Percentiles rank a stretch among this genome's conserved stretches.
Conservation (phyloP, 2,888 invertebrate genomes). For the Cheilosia soror region DNA sequence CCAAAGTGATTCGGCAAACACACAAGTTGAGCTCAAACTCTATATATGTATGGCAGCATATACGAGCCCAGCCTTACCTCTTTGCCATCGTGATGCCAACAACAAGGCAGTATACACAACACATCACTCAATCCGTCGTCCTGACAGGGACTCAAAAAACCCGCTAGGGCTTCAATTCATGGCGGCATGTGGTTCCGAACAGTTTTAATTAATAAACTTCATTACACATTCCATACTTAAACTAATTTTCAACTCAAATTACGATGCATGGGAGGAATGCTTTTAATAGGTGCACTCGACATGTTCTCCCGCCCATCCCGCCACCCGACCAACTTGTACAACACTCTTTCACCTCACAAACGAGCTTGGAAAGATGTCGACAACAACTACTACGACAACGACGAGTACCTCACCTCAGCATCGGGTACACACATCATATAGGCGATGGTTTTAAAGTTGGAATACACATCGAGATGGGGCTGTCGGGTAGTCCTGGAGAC, state of each 20-base stretch:
- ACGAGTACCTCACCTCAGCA: slow-evolving; percentile 4
- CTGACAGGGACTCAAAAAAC: slow-evolving; percentile 74
- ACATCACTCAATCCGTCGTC: slow-evolving; percentile 69
- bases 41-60: not conserved
- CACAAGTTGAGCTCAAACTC: slow-evolving; percentile 50
- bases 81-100: slow-evolving; percentile 42
- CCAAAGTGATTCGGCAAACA: slow-evolving; percentile 70
- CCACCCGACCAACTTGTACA: not conserved
- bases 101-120: slow-evolving; percentile 63
- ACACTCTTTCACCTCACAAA: slow-evolving; percentile 27
- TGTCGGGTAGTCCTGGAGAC: not conserved
- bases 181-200: slow-evolving; percentile 76
- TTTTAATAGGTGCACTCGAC: slow-evolving; percentile 77
- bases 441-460: slow-evolving; percentile 33
- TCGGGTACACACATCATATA: slow-evolving; percentile 21
- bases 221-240: slow-evolving; percentile 78
- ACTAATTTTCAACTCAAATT: slow-evolving; percentile 79
- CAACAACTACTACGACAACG: slow-evolving; percentile 10
- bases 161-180: slow-evolving; percentile 73
- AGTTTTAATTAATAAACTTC: slow-evolving; percentile 79
- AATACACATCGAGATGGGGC: slow-evolving; percentile 19
- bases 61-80: not conserved
- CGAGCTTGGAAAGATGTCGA: slow-evolving; percentile 21
- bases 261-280: slow-evolving; percentile 77
- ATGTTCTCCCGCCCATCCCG: slow-evolving; percentile 51